phyloP scores from a whole-genome alignment of 2,888 invertebrate species.

The Serrognathus titanus region DNA sequence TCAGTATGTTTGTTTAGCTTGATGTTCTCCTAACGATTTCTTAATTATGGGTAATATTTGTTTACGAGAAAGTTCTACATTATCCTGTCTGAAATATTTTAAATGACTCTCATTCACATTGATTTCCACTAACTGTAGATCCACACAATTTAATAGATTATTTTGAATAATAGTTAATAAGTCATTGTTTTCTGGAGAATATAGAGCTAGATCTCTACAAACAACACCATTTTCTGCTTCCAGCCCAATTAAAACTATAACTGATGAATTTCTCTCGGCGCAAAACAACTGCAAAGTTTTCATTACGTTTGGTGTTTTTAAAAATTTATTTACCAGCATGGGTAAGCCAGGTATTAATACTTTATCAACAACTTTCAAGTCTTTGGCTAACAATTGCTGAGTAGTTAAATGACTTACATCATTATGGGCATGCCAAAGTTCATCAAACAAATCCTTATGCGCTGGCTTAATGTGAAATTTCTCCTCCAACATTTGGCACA shows the following conservation, averaged over 20 bases:
- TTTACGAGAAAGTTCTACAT: constrained; percentile 63
- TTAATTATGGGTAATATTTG: constrained; percentile 64
- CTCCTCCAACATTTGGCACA: constrained; percentile 57
- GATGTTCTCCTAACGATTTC: constrained; percentile 35
- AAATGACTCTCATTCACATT: constrained; percentile 48
- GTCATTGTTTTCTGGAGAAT: constrained; percentile 34
- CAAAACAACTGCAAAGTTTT: constrained; percentile 55
- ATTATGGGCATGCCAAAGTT: constrained; percentile 61
- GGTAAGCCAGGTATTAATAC: constrained; percentile 57
- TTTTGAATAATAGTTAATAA: constrained; percentile 45
- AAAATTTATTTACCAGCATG: constrained; percentile 60
- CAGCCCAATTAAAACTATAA: constrained; percentile 63
- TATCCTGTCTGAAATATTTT: constrained; percentile 56
- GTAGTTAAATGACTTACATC: constrained; percentile 64
- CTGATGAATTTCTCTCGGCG: constrained; percentile 42
- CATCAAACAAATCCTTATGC: constrained; percentile 50
- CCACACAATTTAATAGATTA: constrained; percentile 34
- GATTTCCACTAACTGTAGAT: constrained; percentile 37
- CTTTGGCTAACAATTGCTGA: constrained; percentile 69
- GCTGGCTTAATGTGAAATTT: constrained; percentile 48
- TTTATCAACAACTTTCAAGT: constrained; percentile 65
- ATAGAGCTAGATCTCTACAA: constrained; percentile 60
- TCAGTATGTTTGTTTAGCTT: no score
- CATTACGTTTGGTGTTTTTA: constrained; percentile 50
- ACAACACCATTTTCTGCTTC: constrained; percentile 50